A percentile compares a stretch with the other conserved stretches of the same genome.
phyloP scores from a whole-genome alignment of 1,140 invertebrate genomes.

The Philopotamus ludificatus region DNA sequence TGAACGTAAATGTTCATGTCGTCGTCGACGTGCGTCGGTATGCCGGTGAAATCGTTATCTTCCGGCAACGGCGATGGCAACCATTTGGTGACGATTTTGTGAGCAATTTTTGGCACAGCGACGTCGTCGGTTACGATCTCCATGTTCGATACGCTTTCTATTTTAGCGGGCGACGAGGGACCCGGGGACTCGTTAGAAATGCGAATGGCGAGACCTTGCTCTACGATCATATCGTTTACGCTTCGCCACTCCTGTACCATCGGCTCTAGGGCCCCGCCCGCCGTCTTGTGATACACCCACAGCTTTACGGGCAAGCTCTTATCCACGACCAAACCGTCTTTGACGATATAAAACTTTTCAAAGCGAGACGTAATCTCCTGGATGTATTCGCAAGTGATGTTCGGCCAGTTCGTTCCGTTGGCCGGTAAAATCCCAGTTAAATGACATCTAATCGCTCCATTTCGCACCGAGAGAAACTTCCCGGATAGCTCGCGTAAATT shows the following conservation, averaged over 20 bases:
- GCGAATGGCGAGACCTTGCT: conserved; percentile 58
- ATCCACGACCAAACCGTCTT: conserved; percentile 50
- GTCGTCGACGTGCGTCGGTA: conserved; percentile 60
- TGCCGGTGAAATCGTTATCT: conserved; percentile 51
- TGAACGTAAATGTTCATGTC: conserved; percentile 59
- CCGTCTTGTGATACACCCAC: conserved; percentile 53
- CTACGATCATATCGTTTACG: conserved; percentile 57
- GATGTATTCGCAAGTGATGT: conserved; percentile 54
- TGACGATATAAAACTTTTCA: conserved; percentile 49
- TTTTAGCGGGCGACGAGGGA: not conserved
- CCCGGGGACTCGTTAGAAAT: conserved; percentile 43
- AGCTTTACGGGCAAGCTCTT: conserved; percentile 58
- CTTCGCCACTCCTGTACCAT: conserved; percentile 54
- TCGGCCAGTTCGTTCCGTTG: conserved; percentile 56
- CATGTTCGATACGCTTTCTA: not conserved
- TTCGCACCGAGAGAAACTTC: conserved; percentile 49
- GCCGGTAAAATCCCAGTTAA: conserved; percentile 58
- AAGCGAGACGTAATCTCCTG: conserved; percentile 54
- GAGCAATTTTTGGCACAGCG: not conserved
- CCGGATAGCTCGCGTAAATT: conserved; percentile 49
- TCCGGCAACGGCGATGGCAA: conserved; percentile 43
- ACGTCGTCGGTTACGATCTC: not conserved
- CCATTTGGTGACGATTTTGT: not conserved
- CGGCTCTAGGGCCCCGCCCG: conserved; percentile 52
- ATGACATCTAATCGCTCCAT: conserved; percentile 57